Base-by-base conservation (phyloP, 2,888 invertebrate species). In the Parapristionchus giblindavisi region DNA sequence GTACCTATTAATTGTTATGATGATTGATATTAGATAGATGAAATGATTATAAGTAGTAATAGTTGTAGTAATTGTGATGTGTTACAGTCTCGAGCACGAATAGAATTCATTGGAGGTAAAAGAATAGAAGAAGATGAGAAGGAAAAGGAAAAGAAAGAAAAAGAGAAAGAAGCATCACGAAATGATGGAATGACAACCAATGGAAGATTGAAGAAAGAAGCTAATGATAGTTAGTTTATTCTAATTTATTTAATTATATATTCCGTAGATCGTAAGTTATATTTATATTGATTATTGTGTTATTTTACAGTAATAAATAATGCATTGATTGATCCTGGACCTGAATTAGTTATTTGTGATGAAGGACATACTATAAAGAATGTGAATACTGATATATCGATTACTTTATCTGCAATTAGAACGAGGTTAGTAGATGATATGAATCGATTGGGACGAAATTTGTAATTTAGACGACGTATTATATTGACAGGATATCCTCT, bases 331-430 rank as follows among this genome's bases (percentile, higher is more conserved):
- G 92, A 92, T 84, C 96, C 96, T 0, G 96, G 96, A 0, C 96
- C 96, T 0, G 96, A 96, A 89, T 90, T 96, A 71, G 94, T 96
- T 0, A 94, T 96, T 79, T 96, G 96, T 88, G 96, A 96, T 85
- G 96, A 96, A 89, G 96, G 98, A 0, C 99, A 99, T 89, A 91
- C 97, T 29, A 99, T 99, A 81, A 99, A 99, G 89, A 99, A 98
- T 89, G 94, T 96, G 0, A 95, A 96, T 87, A 96, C 99, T 0
- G 95, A 95, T 78, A 97, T 96, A 84, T 96, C 97, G 0, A 93
- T 94, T 88, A 95, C 97, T 0, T 90, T 99, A 54, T 97, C 97
- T 88, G 94, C 94, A 88, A 96, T 99, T 90, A 91, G 93, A 83
- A 97, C 98, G 0, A 94, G 85, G 88, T 89, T 17, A 36, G 75